Base-by-base conservation (phyloP, 2,113 vertebrate species). In the Cepphus grylle region DNA sequence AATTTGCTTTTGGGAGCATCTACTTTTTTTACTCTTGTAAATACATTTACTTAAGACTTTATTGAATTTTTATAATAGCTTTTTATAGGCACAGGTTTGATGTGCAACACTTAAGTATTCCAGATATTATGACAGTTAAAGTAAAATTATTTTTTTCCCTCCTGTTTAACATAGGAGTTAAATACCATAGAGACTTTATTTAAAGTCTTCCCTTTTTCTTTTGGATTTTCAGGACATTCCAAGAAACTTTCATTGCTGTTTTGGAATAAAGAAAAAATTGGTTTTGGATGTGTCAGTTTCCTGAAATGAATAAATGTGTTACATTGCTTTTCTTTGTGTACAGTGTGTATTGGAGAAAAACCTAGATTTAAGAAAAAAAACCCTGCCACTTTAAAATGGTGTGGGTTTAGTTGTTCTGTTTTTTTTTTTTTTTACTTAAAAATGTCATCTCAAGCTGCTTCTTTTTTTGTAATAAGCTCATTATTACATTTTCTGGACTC, bases 341-440 rank as follows among this genome's bases (percentile, higher is more conserved):
- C 47, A 40, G 0, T 38, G 12, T 62, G 4, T 71, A 36, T 53
- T 52, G 30, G 36, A 74, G 34, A 69, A 81, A 85, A 93, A 38
- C 2, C 5, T 66, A 26, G 5, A 45, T 62, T 78, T 67, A 42
- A 72, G 23, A 14, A 6, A 23, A 27, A 52, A 38, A 9, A n/a
- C n/a, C 27, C 32, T n/a, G 20, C 5, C 2, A 26, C n/a, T 87
- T 88, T 11, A 22, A 81, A 78, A 40, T 43, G 5, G 3, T 49
- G 8, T 4, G 14, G 7, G 0, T 5, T 8, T 59, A 67, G 9
- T 38, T 47, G n/a, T 4, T 36, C 19, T 18, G 45, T 6, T 42
- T 43, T 70, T 22, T 32, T 22, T 32, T 38, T 18, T 59, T 43
- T 61, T 38, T 22, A 21, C 12, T 78, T 63, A 8, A 77, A 79